These are phyloP conservation scores for Mythimna albipuncta DNA, from an alignment of 2,888 invertebrate genomes.

Conservation along the genomic window DNA sequence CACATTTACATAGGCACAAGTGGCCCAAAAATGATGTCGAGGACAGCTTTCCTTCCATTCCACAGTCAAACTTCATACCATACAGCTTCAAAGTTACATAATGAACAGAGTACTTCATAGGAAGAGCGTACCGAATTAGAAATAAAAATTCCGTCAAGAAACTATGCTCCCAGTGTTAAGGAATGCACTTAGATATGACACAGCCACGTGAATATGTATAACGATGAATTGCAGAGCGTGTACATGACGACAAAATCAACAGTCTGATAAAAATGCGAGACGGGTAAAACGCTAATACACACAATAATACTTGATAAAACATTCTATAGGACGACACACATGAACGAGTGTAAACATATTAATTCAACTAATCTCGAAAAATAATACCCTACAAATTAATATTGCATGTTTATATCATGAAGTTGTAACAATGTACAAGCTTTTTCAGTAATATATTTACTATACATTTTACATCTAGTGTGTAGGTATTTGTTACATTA, in stretches of 20 bases:
- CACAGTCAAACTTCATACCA: conserved; percentile 66
- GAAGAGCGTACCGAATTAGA: conserved; percentile 78
- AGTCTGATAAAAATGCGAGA: conserved; percentile 38
- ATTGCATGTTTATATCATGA: conserved; percentile 46
- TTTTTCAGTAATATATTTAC: conserved; percentile 49
- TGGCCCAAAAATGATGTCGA: conserved; percentile 76
- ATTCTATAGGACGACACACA: conserved; percentile 49
- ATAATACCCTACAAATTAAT: conserved; percentile 44
- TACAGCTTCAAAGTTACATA: conserved; percentile 57
- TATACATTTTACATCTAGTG: conserved; percentile 62
- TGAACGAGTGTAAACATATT: conserved; percentile 32
- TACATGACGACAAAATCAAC: conserved; percentile 35
- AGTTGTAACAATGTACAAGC: conserved; percentile 54
- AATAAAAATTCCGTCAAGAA: conserved; percentile 82
- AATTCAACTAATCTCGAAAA: conserved; percentile 47
- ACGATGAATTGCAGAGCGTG: conserved; percentile 57
- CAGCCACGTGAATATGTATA: conserved; percentile 77
- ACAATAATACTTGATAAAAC: conserved; percentile 47
- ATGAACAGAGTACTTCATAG: conserved; percentile 66
- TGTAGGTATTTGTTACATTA: conserved; percentile 56
- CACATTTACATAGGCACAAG: conserved; percentile 80
- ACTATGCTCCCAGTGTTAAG: conserved; percentile 78
- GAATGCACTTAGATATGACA: conserved; percentile 88
- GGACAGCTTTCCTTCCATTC: conserved; percentile 52
- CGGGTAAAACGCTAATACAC: conserved; percentile 36